Conservation (phyloP, 2,888 invertebrate species). For the Amphipoea oculea region DNA sequence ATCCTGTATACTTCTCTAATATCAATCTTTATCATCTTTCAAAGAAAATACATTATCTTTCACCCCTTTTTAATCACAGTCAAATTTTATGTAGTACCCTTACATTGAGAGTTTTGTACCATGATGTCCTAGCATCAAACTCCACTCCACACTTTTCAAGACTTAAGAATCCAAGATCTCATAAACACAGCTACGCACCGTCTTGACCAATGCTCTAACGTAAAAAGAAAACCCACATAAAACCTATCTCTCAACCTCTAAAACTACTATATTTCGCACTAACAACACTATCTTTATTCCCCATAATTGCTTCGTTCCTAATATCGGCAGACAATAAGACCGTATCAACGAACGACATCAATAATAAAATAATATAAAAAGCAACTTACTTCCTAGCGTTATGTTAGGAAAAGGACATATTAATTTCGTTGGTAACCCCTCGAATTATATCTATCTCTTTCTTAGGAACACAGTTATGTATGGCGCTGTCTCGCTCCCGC, state of each 20-base stretch:
- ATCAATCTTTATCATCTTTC: too few relatives aligned
- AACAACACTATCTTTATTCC: slow-evolving; percentile 59
- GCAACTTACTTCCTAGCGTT: slow-evolving; percentile 78
- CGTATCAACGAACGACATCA: slow-evolving; percentile 75
- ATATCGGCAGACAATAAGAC: slow-evolving; percentile 59
- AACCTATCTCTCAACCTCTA: slow-evolving; percentile 9
- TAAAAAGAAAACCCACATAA: neutral
- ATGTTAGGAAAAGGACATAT: slow-evolving; percentile 89
- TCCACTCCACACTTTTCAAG: neutral
- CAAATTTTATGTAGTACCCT: too few relatives aligned
- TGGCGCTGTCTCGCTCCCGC: slow-evolving; percentile 77
- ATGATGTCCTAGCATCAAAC: too few relatives aligned
- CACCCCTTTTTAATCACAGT: too few relatives aligned
- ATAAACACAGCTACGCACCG: neutral
- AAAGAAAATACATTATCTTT: too few relatives aligned
- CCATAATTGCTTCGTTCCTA: slow-evolving; percentile 60
- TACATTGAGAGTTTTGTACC: too few relatives aligned
- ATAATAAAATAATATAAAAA: slow-evolving; percentile 87
- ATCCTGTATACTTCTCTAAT: too few relatives aligned
- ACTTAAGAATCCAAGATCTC: too few relatives aligned
- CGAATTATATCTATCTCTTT: slow-evolving; percentile 74
- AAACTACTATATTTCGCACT: slow-evolving; percentile 38
- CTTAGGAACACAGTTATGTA: slow-evolving; percentile 63
- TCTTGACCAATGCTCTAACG: neutral
- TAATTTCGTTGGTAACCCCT: slow-evolving; percentile 84